Evolutionary conservation across 2,113 vertebrate genomes (phyloP).

Genomic region (Pyxicephalus adspersus): DNA sequence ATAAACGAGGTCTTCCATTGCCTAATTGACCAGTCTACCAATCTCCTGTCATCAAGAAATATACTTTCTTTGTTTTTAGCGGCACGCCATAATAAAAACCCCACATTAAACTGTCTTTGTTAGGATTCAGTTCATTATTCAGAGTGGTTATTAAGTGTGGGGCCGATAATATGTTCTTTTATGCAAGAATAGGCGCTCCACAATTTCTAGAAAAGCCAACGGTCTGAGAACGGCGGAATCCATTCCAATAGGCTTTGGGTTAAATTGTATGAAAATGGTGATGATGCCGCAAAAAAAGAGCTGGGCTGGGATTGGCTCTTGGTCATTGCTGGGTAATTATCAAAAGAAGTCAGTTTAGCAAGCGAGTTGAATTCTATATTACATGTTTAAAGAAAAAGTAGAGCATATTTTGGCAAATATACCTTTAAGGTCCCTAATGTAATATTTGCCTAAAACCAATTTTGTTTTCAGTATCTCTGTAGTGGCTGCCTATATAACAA

Average conservation of each 20-base stretch:
- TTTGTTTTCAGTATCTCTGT: no score
- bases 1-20: background rate
- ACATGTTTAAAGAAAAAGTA: no score
- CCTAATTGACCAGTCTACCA: conserved; percentile 41
- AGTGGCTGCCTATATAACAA: no score
- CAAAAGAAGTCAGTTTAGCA: background rate
- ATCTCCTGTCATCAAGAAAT: conserved; percentile 26
- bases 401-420: no score
- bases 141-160: conserved; percentile 50
- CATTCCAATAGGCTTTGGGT: conserved; percentile 14
- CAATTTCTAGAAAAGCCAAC: conserved; percentile 19
- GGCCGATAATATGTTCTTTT: conserved; percentile 50
- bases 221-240: background rate
- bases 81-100: background rate
- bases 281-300: conserved; percentile 16
- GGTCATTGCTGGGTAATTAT: conserved; percentile 18
- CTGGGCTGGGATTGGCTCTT: conserved; percentile 20
- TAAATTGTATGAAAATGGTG: conserved; percentile 23
- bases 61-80: conserved; percentile 28
- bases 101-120: conserved; percentile 34
- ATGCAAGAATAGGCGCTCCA: conserved; percentile 47
- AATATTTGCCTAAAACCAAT: no score
- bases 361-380: background rate
- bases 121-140: conserved; percentile 52
- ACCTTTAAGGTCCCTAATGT: no score